These are phyloP conservation scores for Procambarus clarkii DNA, from an alignment of 1,140 invertebrate genomes.

Conservation along the genomic window DNA sequence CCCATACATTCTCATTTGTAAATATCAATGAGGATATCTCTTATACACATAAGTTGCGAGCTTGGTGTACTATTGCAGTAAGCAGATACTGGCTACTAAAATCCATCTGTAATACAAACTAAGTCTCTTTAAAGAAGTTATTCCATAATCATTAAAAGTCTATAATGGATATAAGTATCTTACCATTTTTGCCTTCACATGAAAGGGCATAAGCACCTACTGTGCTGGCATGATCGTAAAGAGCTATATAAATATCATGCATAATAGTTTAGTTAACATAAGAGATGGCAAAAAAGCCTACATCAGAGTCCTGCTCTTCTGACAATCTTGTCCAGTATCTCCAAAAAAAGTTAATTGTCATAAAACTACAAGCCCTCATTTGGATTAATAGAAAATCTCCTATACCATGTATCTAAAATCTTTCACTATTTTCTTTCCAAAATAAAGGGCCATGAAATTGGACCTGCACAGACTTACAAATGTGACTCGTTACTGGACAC, in stretches of 20 bases:
- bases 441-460: slow-evolving; percentile 35
- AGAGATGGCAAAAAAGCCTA: slow-evolving; percentile 51
- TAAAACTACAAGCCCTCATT: slow-evolving; percentile 32
- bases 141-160: slow-evolving; percentile 37
- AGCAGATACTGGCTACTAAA: slow-evolving; percentile 64
- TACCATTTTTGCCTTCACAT: slow-evolving; percentile 22
- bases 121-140: slow-evolving; percentile 46
- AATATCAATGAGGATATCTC: slow-evolving; percentile 42
- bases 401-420: slow-evolving; percentile 54
- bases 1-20: slow-evolving; percentile 27
- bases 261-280: slow-evolving; percentile 24
- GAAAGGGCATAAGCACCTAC: slow-evolving; percentile 20
- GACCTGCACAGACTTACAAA: slow-evolving; percentile 28
- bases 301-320: slow-evolving; percentile 62
- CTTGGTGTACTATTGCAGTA: slow-evolving; percentile 57
- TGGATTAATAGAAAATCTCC: slow-evolving; percentile 36
- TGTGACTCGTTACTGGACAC: slow-evolving; percentile 20
- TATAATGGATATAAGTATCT: slow-evolving; percentile 30
- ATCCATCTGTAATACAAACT: slow-evolving; percentile 37
- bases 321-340: slow-evolving; percentile 37
- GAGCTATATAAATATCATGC: slow-evolving; percentile 29
- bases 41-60: slow-evolving; percentile 50
- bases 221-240: slow-evolving; percentile 6
- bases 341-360: slow-evolving; percentile 40
- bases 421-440: slow-evolving; percentile 5